Base-by-base conservation (phyloP, 2,888 invertebrate species). In the Salticus scenicus region DNA sequence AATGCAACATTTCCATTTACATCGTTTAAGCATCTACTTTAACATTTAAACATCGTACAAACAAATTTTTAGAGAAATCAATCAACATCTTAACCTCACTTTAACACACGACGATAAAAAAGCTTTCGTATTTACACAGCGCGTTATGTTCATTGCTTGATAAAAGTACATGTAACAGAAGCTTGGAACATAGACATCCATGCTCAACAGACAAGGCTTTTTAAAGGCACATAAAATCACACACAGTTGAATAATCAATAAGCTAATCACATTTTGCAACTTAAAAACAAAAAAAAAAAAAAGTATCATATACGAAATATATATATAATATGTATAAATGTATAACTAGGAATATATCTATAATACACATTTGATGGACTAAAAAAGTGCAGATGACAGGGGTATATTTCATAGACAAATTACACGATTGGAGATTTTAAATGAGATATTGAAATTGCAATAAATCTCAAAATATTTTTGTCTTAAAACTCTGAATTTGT, bases 211-310 rank as follows among this genome's bases (percentile, higher is more conserved):
- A 84, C 77, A 73, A 72, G 63, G 64, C 64, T 72, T 66, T 72
- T 67, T 37, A 84, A 84, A 84, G 83, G 83, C 83, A 84, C 83
- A 84, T 84, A 84, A 84, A 84, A 84, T 84, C 83, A 84, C 83
- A 71, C 70, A 72, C 57, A 76, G n/a, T 84, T 57, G 83, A 77
- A 57, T 69, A 70, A 28, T 81, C 66, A 41, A 75, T 75, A 70
- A 75, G 77, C 83, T 83, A 83, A 83, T 83, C 77, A 83, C 83
- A 83, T 67, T 28, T 74, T 57, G 67, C 67, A 73, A 80, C 47
- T 67, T 66, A 33, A 66, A 66, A 28, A 57, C 8, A 47, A 17
- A 17, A 33, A 66, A 66, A n/a, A 17, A 28, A 24, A 57, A 37
- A 8, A 12, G 47, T 47, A 47, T 5, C 10, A 47, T 47, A 57